Base-by-base conservation (phyloP, 2,113 vertebrate genomes). In the Glareola pratincola region DNA sequence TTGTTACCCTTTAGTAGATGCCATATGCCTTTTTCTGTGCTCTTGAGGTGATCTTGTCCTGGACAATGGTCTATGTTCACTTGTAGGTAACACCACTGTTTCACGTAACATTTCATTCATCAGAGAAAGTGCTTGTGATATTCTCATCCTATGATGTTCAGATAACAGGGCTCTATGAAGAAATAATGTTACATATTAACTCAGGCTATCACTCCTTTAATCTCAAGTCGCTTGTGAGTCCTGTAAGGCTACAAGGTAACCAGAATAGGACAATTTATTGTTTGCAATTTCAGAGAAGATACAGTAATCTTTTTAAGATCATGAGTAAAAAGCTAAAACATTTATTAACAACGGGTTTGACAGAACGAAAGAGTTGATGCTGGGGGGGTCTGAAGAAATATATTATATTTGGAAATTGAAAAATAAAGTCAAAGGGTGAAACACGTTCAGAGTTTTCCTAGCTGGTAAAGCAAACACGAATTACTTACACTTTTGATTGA, bases 111-210 rank as follows among this genome's bases (percentile, higher is more conserved):
- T 94, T 68, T 99, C 99, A 26, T 93, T 98, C 97, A 98, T 99
- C 93, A 99, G 97, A 78, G 79, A 95, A 86, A 98, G 98, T 6
- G 99, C 99, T 18, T 99, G 98, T 4, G 89, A 98, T 62, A 98
- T 69, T 86, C 99, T 98, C 89, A 97, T 97, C n/a, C 91, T 97
- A 75, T 98, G 98, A 88, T 99, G 98, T 54, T 99, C 98, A 90
- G 98, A 97, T 14, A 99, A 97, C 39, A 97, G 79, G 17, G 95
- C 67, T 95, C 99, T 99, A 34, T 4, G n/a, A 39, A 91, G 29
- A 95, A 77, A 89, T 27, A 81, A 32, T 7, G 78, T 22, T 30
- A 94, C 19, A 76, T 39, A 56, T 50, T 71, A 94, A 29, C 21
- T 62, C 19, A 24, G 13, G 5, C 26, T 83, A 19, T 37, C 53